Evolutionary conservation across 2,797 vertebrate species (phyloP).

Genomic region (Mus minutoides): DNA sequence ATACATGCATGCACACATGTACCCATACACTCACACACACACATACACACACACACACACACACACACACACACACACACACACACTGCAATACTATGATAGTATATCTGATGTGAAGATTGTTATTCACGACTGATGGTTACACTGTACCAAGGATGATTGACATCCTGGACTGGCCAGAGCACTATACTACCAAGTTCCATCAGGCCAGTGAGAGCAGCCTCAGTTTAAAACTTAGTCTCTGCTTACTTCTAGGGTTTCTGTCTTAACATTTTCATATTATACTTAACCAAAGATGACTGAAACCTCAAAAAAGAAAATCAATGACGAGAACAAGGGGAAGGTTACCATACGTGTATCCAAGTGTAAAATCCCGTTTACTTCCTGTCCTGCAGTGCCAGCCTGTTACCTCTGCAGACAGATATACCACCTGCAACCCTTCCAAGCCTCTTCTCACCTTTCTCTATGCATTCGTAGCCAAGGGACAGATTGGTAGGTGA

Average conservation of each 20-base stretch:
- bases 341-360: not conserved
- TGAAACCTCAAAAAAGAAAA: not conserved
- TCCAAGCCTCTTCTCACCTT: not conserved
- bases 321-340: too few relatives aligned
- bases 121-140: too few relatives aligned
- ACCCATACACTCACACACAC: too few relatives aligned
- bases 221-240: not conserved
- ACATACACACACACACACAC: too few relatives aligned
- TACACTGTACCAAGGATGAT: not conserved
- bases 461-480: not conserved
- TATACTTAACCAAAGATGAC: not conserved
- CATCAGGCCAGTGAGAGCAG: too few relatives aligned
- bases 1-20: too few relatives aligned
- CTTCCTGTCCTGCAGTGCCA: not conserved
- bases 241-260: not conserved
- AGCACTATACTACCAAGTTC: too few relatives aligned
- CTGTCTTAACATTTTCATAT: not conserved
- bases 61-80: fast-evolving
- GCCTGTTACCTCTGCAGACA: not conserved
- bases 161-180: not conserved
- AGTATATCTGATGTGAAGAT: too few relatives aligned
- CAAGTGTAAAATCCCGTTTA: not conserved
- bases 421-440: not conserved
- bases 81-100: too few relatives aligned
- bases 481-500: not conserved